Base-by-base conservation (phyloP, 2,888 invertebrate genomes). In the Thereva nobilitata region DNA sequence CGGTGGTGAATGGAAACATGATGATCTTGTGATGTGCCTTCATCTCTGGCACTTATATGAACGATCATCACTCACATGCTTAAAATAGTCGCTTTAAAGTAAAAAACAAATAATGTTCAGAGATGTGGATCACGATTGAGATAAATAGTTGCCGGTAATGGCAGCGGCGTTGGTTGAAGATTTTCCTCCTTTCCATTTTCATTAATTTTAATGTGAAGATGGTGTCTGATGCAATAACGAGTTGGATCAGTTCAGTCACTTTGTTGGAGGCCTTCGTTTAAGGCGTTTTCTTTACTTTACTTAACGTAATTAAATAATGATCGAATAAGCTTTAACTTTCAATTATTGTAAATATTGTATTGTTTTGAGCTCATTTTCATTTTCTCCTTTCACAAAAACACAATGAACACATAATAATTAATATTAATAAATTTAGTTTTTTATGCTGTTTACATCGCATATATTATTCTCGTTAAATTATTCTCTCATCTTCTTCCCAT, bases 141-240 rank as follows among this genome's bases (percentile, higher is more conserved):
- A 63, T 63, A 63, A 63, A 63, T 52, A 52, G 52, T 52, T 52
- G 50, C 40, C 42, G 42, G 10, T 44, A 10, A 52, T 47, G 63
- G 1, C 10, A 12, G 37, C 47, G 47, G 37, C 57, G 45, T 45
- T 59, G 37, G 49, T 38, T 59, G 40, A 59, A 59, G 47, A 63
- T 63, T 63, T 63, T 63, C 63, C 63, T 63, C 63, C 63, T 63
- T 63, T 63, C 63, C 63, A 63, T 63, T 63, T 63, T 63, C 63
- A 63, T 63, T 63, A 52, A 63, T 63, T 63, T 63, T 63, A 52
- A 63, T 52, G 63, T 63, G 52, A 63, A 52, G 52, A 52, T 63
- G 63, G 42, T 63, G 52, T 63, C 63, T 63, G 63, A 63, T 35
- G 63, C 42, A 63, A 63, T 63, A 63, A 40, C 38, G 52, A 41